Percentiles rank a stretch among this genome's conserved stretches.
Evolutionary conservation across 2,797 vertebrate species (phyloP).

Genomic region (Catamblyrhynchus diadema): DNA sequence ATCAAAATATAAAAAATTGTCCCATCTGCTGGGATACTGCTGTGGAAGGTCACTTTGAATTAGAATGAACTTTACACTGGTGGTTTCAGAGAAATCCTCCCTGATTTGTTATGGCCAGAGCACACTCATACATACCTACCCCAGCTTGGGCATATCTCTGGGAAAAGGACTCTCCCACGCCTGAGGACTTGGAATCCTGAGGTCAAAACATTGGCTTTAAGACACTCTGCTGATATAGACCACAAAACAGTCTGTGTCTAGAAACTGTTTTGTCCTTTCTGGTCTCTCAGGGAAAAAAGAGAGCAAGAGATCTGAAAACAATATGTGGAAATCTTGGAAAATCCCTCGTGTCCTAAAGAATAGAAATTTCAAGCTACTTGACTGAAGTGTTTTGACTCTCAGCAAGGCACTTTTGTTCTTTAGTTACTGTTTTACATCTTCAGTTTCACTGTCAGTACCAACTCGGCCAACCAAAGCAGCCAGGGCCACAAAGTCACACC

Average conservation of each 20-base stretch:
- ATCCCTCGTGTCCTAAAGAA: neutral
- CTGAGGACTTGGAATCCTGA: neutral
- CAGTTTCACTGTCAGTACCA: neutral
- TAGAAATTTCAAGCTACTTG: neutral
- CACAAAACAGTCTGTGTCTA: neutral
- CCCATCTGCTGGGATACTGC: no score
- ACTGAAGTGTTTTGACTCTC: neutral
- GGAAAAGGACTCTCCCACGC: neutral
- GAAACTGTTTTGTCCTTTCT: neutral
- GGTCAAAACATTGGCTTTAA: neutral
- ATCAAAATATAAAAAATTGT: neutral
- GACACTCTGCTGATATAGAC: neutral
- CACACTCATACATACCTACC: neutral
- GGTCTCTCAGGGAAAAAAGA: neutral
- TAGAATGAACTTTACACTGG: neutral
- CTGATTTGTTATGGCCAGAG: neutral
- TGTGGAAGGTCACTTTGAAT: neutral
- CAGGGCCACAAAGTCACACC: neutral
- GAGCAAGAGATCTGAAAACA: neutral
- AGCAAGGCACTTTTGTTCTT: neutral
- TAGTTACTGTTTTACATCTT: neutral
- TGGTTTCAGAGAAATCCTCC: neutral
- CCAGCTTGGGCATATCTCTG: neutral
- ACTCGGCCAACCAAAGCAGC: neutral
- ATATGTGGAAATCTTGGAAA: conserved; percentile 18